Percentiles rank a stretch among this genome's conserved stretches.
These are phyloP conservation scores for Lycocorax pyrrhopterus DNA, from an alignment of 2,113 vertebrate genomes.

Conservation along the genomic window DNA sequence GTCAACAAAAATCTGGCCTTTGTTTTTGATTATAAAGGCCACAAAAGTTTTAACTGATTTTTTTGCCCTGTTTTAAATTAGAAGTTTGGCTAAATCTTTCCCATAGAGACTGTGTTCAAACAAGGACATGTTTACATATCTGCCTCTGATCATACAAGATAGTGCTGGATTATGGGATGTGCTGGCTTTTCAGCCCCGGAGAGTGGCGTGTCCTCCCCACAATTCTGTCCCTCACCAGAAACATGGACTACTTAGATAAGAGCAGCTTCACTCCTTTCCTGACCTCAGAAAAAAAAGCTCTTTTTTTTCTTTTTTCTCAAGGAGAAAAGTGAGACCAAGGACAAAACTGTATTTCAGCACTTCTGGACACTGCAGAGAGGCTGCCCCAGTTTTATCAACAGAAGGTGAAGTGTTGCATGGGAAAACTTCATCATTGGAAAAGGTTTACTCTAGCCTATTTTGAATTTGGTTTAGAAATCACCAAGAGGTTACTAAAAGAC, in stretches of 20 bases:
- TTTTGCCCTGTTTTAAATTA: background rate
- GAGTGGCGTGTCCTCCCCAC: background rate
- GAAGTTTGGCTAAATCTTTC: background rate
- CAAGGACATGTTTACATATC: background rate
- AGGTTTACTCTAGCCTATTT: background rate
- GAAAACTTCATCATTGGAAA: background rate
- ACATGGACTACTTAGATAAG: background rate
- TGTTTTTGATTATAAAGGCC: background rate
- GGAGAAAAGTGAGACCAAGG: background rate
- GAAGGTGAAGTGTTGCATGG: background rate
- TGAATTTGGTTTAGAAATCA: background rate
- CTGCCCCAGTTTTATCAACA: background rate
- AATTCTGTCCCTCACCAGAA: background rate
- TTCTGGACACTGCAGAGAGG: background rate
- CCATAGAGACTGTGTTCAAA: background rate
- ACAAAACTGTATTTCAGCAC: background rate
- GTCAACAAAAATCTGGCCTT: background rate
- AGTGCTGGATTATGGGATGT: background rate
- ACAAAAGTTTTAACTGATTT: background rate
- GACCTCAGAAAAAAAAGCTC: background rate
- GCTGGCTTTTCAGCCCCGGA: background rate
- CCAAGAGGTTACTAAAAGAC: background rate
- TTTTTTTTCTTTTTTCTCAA: background rate
- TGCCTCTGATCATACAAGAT: constrained; percentile 44
- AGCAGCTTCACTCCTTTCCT: background rate